Base-by-base conservation (phyloP, 2,888 invertebrate genomes). In the Tetramorium bicarinatum region DNA sequence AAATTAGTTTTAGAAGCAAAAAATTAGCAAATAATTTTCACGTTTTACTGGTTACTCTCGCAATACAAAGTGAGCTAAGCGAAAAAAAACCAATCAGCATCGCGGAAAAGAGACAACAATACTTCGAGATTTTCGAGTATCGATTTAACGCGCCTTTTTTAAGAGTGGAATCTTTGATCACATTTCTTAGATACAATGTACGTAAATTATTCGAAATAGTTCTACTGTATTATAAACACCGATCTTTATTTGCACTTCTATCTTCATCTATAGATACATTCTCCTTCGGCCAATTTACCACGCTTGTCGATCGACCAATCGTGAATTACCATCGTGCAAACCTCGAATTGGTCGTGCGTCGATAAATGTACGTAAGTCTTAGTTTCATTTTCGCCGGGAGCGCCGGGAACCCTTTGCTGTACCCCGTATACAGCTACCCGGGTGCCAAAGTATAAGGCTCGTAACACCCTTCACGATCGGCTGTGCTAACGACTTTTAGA, bases 401-500 rank as follows among this genome's bases (percentile, higher is more conserved):
- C 72, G 52, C 62, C 85, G 81, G 52, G 13, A 84, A 69, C 66
- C 80, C 61, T 56, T 56, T 54, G 18, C 74, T 38, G 29, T 47
- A n/a, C 15, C 69, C 18, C 41, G 18, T 41, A 56, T 44, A 59
- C 6, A 67, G 67, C 54, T 56, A 54, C 49, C 64, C 49, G 54
- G 62, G 66, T 74, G 79, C 85, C 67, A 75, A 87, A 85, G 88
- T 88, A 87, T 89, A 88, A 91, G 89, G 91, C 92, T 91, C 85
- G 87, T 87, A 90, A 88, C 90, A 90, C 89, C 89, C 89, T 87
- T 85, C 85, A 87, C 85, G 87, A 87, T 89, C 89, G 90, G 87
- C 91, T 86, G 91, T 85, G 93, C 90, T 94, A 94, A 94, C 94
- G 94, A 94, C 94, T 94, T 94, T 93, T 93, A 92, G 94, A 94